Conservation (phyloP, 2,113 vertebrate genomes). For the Hippolais icterina region DNA sequence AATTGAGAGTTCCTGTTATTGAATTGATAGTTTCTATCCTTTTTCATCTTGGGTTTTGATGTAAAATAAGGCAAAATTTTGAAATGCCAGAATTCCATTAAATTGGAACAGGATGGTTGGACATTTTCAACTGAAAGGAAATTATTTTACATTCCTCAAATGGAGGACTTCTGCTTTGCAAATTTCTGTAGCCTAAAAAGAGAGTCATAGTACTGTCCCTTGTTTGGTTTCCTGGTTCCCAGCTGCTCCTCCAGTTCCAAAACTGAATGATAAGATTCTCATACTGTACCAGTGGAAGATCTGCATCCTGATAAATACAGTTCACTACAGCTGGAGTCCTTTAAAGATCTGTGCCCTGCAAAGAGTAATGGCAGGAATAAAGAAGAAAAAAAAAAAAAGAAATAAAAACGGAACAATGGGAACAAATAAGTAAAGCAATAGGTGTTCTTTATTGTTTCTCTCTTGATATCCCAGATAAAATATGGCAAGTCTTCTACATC, state of each 20-base stretch:
- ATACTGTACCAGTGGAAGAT: neutral
- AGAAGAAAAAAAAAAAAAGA: too few relatives aligned
- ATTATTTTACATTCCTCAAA: neutral
- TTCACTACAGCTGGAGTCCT: neutral
- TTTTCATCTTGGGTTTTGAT: neutral
- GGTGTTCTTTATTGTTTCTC: neutral
- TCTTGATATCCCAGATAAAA: neutral
- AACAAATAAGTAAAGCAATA: neutral
- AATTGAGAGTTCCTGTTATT: neutral
- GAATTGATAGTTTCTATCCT: neutral
- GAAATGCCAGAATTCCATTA: neutral
- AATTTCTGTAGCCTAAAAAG: neutral
- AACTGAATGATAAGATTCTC: neutral
- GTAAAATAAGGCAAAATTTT: neutral
- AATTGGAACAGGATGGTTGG: neutral
- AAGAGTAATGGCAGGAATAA: neutral
- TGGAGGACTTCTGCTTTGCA: neutral
- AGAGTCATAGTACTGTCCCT: neutral
- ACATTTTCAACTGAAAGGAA: neutral
- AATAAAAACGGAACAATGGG: neutral
- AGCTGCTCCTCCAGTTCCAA: neutral
- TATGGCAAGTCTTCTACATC: neutral
- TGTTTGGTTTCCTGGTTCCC: neutral
- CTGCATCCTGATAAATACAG: neutral
- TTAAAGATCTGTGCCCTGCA: neutral